phyloP scores from a whole-genome alignment of 2,113 vertebrate species.

The Carassius auratus region DNA sequence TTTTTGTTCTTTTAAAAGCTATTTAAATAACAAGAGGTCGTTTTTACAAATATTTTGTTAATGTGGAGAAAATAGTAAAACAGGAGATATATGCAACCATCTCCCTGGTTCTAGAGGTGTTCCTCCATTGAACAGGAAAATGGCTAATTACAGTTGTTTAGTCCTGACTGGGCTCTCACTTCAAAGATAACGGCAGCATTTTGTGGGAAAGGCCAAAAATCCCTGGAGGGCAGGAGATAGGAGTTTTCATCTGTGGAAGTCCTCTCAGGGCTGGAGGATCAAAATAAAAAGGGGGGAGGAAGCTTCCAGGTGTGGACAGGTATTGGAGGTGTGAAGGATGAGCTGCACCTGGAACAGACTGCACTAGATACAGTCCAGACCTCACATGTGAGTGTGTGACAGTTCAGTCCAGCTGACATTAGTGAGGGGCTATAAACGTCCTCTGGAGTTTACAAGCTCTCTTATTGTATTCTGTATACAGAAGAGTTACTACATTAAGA shows the following conservation, averaged over 20 bases:
- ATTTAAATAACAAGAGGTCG: neutral
- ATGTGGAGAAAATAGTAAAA: neutral
- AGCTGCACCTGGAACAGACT: conserved; percentile 70
- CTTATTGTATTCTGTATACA: neutral
- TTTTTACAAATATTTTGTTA: neutral
- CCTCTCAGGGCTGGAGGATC: conserved; percentile 58
- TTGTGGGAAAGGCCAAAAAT: conserved; percentile 43
- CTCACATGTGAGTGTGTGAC: conserved; percentile 46
- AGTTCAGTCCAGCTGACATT: conserved; percentile 8
- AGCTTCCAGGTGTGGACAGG: conserved; percentile 68
- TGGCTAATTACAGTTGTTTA: conserved; percentile 65
- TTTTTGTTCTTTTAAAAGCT: neutral
- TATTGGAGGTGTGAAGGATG: conserved; percentile 66
- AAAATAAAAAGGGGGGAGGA: conserved; percentile 48
- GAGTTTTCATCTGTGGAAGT: conserved; percentile 52
- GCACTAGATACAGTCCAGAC: conserved; percentile 48
- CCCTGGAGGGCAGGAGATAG: conserved; percentile 62
- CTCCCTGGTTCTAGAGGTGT: conserved; percentile 22
- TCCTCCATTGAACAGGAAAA: conserved; percentile 63
- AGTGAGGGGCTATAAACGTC: neutral
- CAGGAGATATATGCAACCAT: neutral
- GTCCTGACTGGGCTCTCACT: conserved; percentile 63
- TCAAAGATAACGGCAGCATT: conserved; percentile 63
- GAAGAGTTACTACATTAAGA: neutral
- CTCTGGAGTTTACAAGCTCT: neutral